These are phyloP conservation scores for Xenopus borealis DNA, from an alignment of 2,113 vertebrate species.

Conservation along the genomic window DNA sequence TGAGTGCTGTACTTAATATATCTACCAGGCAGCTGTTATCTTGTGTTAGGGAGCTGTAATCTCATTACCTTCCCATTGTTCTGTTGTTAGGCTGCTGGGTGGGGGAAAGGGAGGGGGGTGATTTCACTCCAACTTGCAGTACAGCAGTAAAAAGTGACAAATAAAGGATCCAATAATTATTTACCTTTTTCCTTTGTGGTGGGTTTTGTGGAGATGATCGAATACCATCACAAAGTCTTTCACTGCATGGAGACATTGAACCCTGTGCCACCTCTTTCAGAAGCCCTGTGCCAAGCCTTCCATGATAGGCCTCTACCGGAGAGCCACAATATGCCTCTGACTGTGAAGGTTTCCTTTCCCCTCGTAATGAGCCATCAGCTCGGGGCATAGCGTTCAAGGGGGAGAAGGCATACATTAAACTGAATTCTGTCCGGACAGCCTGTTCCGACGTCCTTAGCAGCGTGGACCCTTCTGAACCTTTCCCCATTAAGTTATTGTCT, in stretches of 20 bases:
- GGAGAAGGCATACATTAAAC: constrained; percentile 97
- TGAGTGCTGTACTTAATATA: too few relatives aligned
- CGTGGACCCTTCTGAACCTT: constrained; percentile 66
- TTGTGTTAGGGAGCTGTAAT: too few relatives aligned
- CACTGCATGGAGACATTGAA: constrained; percentile 79
- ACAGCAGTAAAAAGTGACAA: too few relatives aligned
- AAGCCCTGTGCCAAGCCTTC: constrained; percentile 74
- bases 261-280: constrained; percentile 74
- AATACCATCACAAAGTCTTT: constrained; percentile 80
- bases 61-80: too few relatives aligned
- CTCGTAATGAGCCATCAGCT: constrained; percentile 69
- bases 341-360: constrained; percentile 76
- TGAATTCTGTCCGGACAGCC: constrained; percentile 97
- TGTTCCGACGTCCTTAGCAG: constrained; percentile 80
- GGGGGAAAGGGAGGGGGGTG: too few relatives aligned
- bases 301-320: constrained; percentile 85
- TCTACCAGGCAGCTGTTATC: too few relatives aligned
- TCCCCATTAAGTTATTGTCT: constrained; percentile 66
- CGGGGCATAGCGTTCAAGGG: constrained; percentile 91
- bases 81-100: too few relatives aligned
- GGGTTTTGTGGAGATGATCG: constrained; percentile 86
- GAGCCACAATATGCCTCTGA: constrained; percentile 79
- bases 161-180: constrained; percentile 38
- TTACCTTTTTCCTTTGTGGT: constrained; percentile 96
- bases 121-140: too few relatives aligned